Evolutionary conservation across 2,113 vertebrate species (phyloP).

Genomic region (Elephas maximus): DNA sequence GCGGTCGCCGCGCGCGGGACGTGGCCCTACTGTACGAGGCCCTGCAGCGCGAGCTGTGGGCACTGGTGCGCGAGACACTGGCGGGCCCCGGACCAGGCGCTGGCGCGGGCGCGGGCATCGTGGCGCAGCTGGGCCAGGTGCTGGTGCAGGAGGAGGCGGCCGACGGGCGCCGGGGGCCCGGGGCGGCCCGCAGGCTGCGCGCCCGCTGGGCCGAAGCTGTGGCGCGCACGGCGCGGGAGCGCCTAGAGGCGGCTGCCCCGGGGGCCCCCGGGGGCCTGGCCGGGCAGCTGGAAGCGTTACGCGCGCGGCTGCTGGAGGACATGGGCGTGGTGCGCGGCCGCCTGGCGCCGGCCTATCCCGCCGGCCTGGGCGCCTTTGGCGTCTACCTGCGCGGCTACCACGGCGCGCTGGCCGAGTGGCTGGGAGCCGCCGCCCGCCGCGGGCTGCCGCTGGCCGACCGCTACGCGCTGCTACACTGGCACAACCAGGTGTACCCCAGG

Average conservation of each 20-base stretch:
- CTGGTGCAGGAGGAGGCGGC: conserved; percentile 94
- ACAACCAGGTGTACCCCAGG: conserved; percentile 94
- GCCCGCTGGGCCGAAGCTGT: conserved; percentile 92
- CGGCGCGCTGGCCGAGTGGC: conserved; percentile 88
- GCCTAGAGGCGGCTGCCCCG: conserved; percentile 86
- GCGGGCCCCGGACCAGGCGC: conserved; percentile 81
- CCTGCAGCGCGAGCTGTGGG: conserved; percentile 94
- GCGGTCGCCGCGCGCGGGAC: conserved; percentile 92
- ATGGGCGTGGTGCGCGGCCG: conserved; percentile 91
- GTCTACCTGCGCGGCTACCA: conserved; percentile 95
- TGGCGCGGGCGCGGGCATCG: conserved; percentile 79
- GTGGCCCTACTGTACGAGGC: conserved; percentile 95
- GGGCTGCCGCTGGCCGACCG: conserved; percentile 91
- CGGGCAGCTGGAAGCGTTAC: conserved; percentile 89
- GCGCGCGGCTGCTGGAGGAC: conserved; percentile 90
- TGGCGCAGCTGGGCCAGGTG: conserved; percentile 92
- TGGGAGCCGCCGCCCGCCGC: conserved; percentile 86
- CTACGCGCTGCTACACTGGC: conserved; percentile 95
- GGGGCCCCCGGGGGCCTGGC: conserved; percentile 81
- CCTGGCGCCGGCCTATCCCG: conserved; percentile 92
- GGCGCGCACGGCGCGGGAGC: conserved; percentile 85
- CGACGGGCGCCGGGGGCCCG: conserved; percentile 80
- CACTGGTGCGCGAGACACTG: conserved; percentile 92
- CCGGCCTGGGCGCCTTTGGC: conserved; percentile 90
- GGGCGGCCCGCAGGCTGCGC: conserved; percentile 89